phyloP scores from a whole-genome alignment of 2,797 vertebrate genomes.

The Lycodopsis pacificus region DNA sequence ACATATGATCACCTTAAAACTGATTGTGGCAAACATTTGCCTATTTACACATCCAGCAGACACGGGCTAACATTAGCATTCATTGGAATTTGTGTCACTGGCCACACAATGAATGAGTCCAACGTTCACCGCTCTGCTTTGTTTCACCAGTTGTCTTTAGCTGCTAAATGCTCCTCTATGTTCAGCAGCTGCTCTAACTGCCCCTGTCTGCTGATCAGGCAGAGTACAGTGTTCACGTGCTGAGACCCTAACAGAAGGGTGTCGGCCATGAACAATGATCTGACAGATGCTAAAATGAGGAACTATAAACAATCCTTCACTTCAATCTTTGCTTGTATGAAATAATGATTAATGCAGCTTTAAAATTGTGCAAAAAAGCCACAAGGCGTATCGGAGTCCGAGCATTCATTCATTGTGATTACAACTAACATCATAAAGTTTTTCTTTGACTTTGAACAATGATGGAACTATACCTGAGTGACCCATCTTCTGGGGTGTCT shows the following conservation, averaged over 20 bases:
- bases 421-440: too few relatives aligned
- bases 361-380: neutral
- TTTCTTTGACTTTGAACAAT: too few relatives aligned
- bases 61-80: neutral
- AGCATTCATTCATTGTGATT: too few relatives aligned
- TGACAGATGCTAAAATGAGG: neutral
- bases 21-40: too few relatives aligned
- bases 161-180: neutral
- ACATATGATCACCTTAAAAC: neutral
- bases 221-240: neutral
- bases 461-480: too few relatives aligned
- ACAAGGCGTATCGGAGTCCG: neutral
- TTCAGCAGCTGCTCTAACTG: neutral
- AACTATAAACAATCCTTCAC: neutral
- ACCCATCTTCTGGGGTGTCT: too few relatives aligned
- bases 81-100: neutral
- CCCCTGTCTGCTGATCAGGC: neutral
- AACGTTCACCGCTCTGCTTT: neutral
- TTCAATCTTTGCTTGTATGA: neutral
- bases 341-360: neutral
- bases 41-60: neutral
- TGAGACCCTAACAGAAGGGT: neutral
- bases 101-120: too few relatives aligned
- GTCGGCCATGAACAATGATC: neutral
- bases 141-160: neutral